phyloP scores from a whole-genome alignment of 2,113 vertebrate genomes.

The Pionites leucogaster region DNA sequence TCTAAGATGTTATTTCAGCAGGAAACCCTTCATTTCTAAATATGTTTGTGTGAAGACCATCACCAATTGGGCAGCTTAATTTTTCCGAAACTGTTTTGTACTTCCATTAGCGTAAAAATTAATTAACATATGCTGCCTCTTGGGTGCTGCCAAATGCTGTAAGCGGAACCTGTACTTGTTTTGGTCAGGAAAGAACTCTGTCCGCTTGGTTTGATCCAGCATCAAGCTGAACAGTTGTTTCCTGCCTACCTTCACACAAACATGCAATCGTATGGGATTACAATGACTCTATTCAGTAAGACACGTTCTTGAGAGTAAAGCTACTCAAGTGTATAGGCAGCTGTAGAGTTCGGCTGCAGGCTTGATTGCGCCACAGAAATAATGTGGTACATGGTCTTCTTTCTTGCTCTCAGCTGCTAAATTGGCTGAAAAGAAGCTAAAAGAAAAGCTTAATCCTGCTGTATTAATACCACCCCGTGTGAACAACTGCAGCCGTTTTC shows the following conservation, averaged over 20 bases:
- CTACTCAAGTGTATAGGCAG: constrained; percentile 2
- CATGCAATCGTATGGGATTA: background rate
- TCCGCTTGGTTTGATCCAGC: background rate
- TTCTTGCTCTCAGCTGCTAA: constrained; percentile 13
- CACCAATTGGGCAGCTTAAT: background rate
- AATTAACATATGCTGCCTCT: background rate
- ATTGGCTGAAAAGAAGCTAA: constrained; percentile 9
- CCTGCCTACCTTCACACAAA: constrained; percentile 2
- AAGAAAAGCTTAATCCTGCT: constrained; percentile 8
- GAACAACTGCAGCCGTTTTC: background rate
- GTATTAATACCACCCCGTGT: background rate
- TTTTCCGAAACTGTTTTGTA: background rate
- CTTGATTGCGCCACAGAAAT: constrained; percentile 7
- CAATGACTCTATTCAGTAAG: background rate
- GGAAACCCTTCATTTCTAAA: background rate
- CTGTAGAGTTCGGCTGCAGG: constrained; percentile 9
- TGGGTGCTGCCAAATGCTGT: background rate
- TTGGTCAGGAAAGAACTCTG: background rate
- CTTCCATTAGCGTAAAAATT: background rate
- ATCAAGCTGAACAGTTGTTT: background rate
- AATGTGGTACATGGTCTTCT: background rate
- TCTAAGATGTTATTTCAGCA: background rate
- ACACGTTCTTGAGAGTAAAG: background rate
- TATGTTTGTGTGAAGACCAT: background rate
- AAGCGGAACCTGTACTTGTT: background rate